These are phyloP conservation scores for Gymnobelideus leadbeateri DNA, from an alignment of 2,113 vertebrate genomes.

Conservation along the genomic window DNA sequence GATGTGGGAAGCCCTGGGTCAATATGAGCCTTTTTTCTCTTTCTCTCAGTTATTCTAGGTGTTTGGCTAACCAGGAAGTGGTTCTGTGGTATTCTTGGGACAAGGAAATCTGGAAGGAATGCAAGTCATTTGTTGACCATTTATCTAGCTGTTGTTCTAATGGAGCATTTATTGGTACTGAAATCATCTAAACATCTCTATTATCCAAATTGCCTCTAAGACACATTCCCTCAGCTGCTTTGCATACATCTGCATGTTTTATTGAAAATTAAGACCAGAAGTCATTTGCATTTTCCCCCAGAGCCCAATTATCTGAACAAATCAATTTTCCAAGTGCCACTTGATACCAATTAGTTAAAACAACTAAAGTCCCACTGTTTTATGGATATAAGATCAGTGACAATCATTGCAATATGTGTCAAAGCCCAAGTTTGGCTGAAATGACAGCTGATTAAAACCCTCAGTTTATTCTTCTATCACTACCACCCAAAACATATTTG, in stretches of 20 bases:
- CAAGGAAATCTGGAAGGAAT: background rate
- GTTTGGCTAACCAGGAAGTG: background rate
- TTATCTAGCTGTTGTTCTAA: background rate
- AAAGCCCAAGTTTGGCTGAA: background rate
- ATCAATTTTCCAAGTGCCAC: conserved; percentile 9
- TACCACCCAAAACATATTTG: background rate
- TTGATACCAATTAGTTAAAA: background rate
- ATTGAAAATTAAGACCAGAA: conserved; percentile 4
- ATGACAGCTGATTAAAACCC: background rate
- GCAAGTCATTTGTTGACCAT: background rate
- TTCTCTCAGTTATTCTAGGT: background rate
- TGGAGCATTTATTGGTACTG: background rate
- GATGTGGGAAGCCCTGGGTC: background rate
- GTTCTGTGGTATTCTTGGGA: background rate
- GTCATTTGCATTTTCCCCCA: conserved; percentile 5
- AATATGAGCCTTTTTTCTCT: background rate
- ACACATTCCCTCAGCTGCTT: conserved; percentile 8
- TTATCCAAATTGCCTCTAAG: background rate
- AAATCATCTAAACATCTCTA: background rate
- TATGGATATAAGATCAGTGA: background rate
- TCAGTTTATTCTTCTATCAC: background rate
- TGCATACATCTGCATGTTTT: conserved; percentile 9
- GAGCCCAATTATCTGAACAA: conserved; percentile 9
- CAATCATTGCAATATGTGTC: background rate
- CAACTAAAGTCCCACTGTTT: background rate